Conservation (phyloP, 2,797 vertebrate species). For the Manis crassicaudata region DNA sequence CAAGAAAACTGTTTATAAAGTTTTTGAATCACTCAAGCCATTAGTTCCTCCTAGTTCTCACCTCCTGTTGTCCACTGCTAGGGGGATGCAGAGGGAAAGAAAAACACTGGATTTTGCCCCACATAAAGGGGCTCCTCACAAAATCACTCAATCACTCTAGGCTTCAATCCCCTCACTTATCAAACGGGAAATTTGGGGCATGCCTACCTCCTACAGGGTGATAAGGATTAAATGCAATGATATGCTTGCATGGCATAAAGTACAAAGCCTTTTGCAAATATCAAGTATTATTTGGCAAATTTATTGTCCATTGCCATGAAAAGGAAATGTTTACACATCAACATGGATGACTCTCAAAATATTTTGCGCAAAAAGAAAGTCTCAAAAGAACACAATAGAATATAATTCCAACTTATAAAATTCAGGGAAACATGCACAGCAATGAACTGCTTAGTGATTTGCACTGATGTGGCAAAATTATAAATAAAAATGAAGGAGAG, state of each 20-base stretch:
- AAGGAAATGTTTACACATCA: not conserved
- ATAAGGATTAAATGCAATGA: not conserved
- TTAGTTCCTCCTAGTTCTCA: not conserved
- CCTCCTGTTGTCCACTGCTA: not conserved
- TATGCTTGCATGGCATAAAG: not conserved
- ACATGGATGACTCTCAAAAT: not conserved
- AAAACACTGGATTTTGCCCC: not conserved
- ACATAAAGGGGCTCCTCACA: not conserved
- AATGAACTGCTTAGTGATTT: not conserved
- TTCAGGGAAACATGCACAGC: not conserved
- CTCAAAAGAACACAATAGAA: not conserved
- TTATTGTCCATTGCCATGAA: not conserved
- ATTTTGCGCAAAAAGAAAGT: conserved; percentile 4
- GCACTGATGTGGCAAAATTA: not conserved
- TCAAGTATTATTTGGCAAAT: not conserved
- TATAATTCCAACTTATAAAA: conserved; percentile 17
- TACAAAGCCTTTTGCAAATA: not conserved
- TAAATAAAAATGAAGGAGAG: not conserved
- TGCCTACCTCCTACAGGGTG: not conserved
- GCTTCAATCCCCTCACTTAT: not conserved
- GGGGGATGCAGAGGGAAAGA: not conserved
- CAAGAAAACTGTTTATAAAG: not conserved
- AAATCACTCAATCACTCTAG: not conserved
- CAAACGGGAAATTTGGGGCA: not conserved
- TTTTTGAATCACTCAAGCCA: not conserved